These are phyloP conservation scores for Hydractinia echinata DNA, from an alignment of 30 jellyfish, hydroid and myxozoan species.

Conservation along the genomic window DNA sequence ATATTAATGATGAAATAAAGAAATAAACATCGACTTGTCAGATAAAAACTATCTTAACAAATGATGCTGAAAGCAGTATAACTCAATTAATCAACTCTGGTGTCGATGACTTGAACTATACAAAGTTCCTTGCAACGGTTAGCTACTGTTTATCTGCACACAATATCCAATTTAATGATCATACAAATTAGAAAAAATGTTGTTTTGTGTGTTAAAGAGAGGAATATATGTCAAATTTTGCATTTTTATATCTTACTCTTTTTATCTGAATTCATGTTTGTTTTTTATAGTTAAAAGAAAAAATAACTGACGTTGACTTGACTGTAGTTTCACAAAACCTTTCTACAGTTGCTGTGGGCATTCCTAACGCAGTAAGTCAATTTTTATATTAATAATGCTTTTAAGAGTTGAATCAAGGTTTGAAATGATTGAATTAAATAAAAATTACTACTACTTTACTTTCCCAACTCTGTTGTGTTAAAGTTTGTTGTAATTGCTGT, in stretches of 20 bases:
- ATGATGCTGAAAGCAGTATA: slow-evolving; percentile 36
- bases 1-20: slow-evolving; percentile 42
- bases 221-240: not conserved
- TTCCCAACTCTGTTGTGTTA: no score
- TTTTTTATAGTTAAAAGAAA: slow-evolving; percentile 37
- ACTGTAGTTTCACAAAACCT: slow-evolving; percentile 31
- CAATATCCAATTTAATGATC: not conserved
- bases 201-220: not conserved
- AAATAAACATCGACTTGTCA: slow-evolving; percentile 40
- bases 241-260: not conserved
- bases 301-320: slow-evolving; percentile 37
- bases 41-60: slow-evolving; percentile 53
- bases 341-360: not conserved
- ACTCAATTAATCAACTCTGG: slow-evolving; percentile 37
- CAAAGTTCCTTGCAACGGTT: not conserved
- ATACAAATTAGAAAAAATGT: not conserved
- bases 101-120: slow-evolving; percentile 40
- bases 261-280: not conserved
- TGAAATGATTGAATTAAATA: no score
- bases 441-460: no score
- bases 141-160: not conserved
- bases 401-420: no score
- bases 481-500: no score
- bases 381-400: no score
- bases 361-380: no score